Evolutionary conservation across 2,797 vertebrate genomes (phyloP).

Genomic region (Psittacula derbiana): DNA sequence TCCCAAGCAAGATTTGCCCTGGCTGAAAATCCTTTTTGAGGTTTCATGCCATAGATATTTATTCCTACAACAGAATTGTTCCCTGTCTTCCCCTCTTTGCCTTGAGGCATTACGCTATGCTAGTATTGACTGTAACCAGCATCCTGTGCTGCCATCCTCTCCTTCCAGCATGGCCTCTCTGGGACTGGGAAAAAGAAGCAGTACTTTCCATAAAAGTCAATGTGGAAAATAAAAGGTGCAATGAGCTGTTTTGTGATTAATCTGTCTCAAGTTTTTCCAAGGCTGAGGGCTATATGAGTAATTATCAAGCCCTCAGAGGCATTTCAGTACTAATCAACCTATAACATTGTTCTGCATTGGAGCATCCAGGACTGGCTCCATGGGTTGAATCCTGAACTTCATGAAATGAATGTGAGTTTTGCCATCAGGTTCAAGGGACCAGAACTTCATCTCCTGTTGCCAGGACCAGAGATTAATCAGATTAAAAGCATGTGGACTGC

Average conservation of each 20-base stretch:
- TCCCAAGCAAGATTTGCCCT: neutral
- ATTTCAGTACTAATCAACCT: constrained; percentile 30
- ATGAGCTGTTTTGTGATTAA: constrained; percentile 40
- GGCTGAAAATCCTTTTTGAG: neutral
- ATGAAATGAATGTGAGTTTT: constrained; percentile 3
- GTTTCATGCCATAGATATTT: neutral
- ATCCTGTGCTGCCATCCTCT: neutral
- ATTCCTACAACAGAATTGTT: neutral
- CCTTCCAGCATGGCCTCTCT: neutral
- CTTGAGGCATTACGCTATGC: neutral
- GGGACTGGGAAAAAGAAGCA: neutral
- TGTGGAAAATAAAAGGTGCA: constrained; percentile 50
- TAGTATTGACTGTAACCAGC: neutral
- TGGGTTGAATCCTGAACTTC: neutral
- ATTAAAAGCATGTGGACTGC: constrained; percentile 16
- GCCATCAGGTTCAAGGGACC: neutral
- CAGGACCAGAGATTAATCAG: constrained; percentile 11
- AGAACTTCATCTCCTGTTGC: constrained; percentile 12
- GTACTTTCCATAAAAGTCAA: neutral
- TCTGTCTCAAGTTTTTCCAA: neutral
- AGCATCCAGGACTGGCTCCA: constrained; percentile 5
- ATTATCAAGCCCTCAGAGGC: constrained; percentile 16
- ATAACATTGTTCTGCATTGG: neutral
- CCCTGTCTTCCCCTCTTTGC: neutral
- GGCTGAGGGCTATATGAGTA: constrained; percentile 5